Conservation (phyloP, 2,797 vertebrate species). For the Lacerta agilis region DNA sequence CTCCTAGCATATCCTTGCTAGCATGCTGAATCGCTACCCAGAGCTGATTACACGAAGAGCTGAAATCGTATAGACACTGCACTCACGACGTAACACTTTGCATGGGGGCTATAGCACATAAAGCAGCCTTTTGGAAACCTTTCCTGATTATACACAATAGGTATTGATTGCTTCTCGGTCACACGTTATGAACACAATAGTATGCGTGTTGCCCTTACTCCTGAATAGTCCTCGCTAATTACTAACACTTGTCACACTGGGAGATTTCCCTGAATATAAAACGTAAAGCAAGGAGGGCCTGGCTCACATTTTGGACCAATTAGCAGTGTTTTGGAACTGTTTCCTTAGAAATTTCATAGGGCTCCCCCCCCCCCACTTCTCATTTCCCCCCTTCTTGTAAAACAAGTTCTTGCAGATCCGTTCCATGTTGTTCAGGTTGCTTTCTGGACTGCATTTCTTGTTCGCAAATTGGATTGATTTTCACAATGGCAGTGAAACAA, state of each 20-base stretch:
- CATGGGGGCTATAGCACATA: not conserved
- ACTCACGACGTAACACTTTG: not conserved
- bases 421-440: not conserved
- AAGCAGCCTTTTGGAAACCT: not conserved
- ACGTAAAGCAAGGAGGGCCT: not conserved
- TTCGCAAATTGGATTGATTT: not conserved
- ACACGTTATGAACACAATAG: not conserved
- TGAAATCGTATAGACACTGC: too few relatives aligned
- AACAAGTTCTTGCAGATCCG: not conserved
- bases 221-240: not conserved
- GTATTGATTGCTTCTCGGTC: not conserved
- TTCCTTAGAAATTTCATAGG: not conserved
- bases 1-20: too few relatives aligned
- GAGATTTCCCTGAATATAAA: not conserved
- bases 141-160: not conserved
- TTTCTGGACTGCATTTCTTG: not conserved
- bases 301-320: not conserved
- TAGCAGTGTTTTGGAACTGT: not conserved
- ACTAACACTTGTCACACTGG: not conserved
- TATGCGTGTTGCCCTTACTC: not conserved
- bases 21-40: too few relatives aligned
- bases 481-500: not conserved
- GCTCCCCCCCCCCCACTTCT: not conserved
- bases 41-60: too few relatives aligned
- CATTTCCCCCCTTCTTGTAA: not conserved